Evolutionary conservation across 2,888 invertebrate species (phyloP), one percentile per base, ranked within the genome.

Genomic region (Phengaris alcon): DNA sequence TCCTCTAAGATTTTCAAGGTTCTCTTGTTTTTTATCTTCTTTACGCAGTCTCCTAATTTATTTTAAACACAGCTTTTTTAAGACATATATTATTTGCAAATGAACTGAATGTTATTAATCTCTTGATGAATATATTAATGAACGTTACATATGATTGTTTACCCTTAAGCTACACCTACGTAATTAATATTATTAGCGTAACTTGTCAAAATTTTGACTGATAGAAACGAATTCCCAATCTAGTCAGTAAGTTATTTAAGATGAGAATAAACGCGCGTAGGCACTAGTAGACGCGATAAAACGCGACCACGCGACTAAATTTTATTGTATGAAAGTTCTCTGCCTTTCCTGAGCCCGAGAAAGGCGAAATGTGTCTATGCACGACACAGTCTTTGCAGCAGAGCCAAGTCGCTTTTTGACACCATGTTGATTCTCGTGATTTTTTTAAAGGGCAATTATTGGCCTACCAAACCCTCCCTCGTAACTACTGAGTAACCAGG

Each of bases 141-240:
- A 12, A 59, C 22, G 22, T 22, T 59, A 59, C 4, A 15, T 9
- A 52, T 22, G 9, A 70, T 52, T 52, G 46, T 48, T 48, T 69
- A 6, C 35, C 35, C 35, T 35, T 35, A 35, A 1, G 51, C 22
- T 70, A 12, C 15, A 15, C 15, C 69, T 48, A 48, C n/a, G 69
- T 69, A 69, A 69, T 48, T 69, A 48, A 35, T 35, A 35, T 44
- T 59, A 69, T 70, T 73, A 54, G 68, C 76, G 55, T 77, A 10
- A 75, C 76, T 15, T 75, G 44, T 76, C 64, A 52, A 51, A 82
- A 82, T 79, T 78, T 81, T 81, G 82, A 82, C 83, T 86, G 83
- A 85, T 79, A 78, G 73, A 79, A 82, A 83, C 82, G 83, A 83
- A 83, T 85, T 84, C 81, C 80, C 79, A 80, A 81, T 84, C 86